Evolutionary conservation across 2,888 invertebrate genomes (phyloP).

Genomic region (Orthosia cruda): DNA sequence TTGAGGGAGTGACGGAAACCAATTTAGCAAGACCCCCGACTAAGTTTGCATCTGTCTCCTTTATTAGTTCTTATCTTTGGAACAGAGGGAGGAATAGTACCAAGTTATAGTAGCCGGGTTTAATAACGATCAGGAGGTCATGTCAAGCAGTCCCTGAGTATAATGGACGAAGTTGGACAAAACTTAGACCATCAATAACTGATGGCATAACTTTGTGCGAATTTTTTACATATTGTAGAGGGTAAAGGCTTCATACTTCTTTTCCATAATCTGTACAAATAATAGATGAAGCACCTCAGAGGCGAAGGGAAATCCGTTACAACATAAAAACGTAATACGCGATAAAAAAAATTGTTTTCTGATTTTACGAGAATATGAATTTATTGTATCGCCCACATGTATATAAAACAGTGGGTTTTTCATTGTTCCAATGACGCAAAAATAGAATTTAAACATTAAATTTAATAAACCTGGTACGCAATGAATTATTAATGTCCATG

Average conservation of each 20-base stretch:
- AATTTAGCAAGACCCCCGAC: constrained; percentile 69
- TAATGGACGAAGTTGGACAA: constrained; percentile 85
- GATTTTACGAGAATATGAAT: constrained; percentile 2
- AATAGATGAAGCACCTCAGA: constrained; percentile 41
- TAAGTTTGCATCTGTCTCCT: constrained; percentile 48
- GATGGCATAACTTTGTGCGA: constrained; percentile 75
- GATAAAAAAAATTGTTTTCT: constrained; percentile 10
- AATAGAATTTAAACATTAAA: not conserved
- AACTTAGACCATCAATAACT: constrained; percentile 87
- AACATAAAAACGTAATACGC: constrained; percentile 6
- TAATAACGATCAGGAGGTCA: constrained; percentile 83
- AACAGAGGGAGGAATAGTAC: constrained; percentile 59
- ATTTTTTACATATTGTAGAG: constrained; percentile 62
- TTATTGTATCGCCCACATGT: not conserved
- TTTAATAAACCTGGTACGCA: not conserved
- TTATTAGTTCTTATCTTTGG: constrained; percentile 57
- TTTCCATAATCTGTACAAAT: constrained; percentile 44
- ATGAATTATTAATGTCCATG: not conserved
- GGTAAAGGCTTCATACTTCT: constrained; percentile 57
- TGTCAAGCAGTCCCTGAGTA: constrained; percentile 78
- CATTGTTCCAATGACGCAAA: not conserved
- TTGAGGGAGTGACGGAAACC: constrained; percentile 70
- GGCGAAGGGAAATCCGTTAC: constrained; percentile 8
- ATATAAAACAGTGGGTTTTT: not conserved
- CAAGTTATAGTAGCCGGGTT: constrained; percentile 77